These are phyloP conservation scores for Dipodomys stephensi DNA, from an alignment of 2,113 vertebrate genomes.

Conservation along the genomic window DNA sequence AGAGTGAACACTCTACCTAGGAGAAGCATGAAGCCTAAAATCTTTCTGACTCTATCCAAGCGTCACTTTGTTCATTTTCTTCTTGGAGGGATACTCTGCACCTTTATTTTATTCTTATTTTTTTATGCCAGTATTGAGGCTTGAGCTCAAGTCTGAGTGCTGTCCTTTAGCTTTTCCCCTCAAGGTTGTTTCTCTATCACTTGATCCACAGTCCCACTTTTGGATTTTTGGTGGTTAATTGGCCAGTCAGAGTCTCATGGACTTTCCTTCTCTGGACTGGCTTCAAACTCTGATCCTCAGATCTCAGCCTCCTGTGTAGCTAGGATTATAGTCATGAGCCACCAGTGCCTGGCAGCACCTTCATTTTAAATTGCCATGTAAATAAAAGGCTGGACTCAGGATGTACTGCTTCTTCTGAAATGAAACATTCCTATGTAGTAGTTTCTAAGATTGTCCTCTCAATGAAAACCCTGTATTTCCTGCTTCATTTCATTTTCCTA, in stretches of 20 bases:
- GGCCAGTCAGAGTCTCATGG: no score
- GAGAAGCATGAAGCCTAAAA: conserved; percentile 6
- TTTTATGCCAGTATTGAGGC: no score
- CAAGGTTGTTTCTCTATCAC: no score
- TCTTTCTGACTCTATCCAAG: background rate
- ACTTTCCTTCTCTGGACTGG: no score
- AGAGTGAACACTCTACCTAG: background rate
- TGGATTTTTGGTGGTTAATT: no score
- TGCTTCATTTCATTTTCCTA: background rate
- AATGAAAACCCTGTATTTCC: background rate
- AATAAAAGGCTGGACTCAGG: conserved; percentile 42
- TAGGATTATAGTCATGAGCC: no score
- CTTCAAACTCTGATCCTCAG: no score
- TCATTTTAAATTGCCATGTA: conserved; percentile 34
- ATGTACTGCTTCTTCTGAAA: background rate
- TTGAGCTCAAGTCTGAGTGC: no score
- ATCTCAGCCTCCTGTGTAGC: no score
- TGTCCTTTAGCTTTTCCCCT: no score
- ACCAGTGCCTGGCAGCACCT: no score
- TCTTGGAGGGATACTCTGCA: background rate
- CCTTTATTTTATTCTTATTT: background rate
- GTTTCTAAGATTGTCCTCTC: conserved; percentile 22
- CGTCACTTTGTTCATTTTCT: background rate
- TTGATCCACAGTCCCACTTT: no score
- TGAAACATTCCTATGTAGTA: conserved; percentile 35